phyloP scores from a whole-genome alignment of 2,888 invertebrate species.

The Philhelius pedissequus region DNA sequence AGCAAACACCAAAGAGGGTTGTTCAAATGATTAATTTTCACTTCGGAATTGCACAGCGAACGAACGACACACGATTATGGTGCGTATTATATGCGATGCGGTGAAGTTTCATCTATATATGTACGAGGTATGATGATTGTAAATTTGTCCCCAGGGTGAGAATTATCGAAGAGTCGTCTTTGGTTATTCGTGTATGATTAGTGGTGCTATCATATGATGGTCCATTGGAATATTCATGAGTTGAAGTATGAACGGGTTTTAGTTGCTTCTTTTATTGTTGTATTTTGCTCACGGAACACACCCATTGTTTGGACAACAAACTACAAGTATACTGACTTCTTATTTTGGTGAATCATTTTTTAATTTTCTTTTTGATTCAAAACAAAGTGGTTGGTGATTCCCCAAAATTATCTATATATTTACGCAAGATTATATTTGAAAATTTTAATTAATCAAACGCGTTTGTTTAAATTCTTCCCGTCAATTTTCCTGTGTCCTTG shows the following conservation, averaged over 20 bases:
- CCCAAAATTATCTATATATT: not conserved
- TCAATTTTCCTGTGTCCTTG: no score
- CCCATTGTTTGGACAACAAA: slow-evolving; percentile 12
- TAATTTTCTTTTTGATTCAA: not conserved
- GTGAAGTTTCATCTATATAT: not conserved
- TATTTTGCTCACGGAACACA: not conserved
- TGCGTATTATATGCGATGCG: not conserved
- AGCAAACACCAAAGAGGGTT: slow-evolving; percentile 44
- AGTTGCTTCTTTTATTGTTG: slow-evolving; percentile 13
- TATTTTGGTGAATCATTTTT: slow-evolving; percentile 13
- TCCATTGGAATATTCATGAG: slow-evolving; percentile 60
- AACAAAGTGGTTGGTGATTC: slow-evolving; percentile 22
- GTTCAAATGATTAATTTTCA: slow-evolving; percentile 56
- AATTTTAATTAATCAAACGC: not conserved
- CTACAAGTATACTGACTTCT: not conserved
- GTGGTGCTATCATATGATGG: slow-evolving; percentile 13
- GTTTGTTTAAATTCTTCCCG: no score
- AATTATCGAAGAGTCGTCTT: slow-evolving; percentile 26
- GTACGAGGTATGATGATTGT: slow-evolving; percentile 27
- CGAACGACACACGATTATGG: slow-evolving; percentile 12
- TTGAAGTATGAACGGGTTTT: slow-evolving; percentile 39
- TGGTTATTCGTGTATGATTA: not conserved
- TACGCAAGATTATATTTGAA: not conserved
- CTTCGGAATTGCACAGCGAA: slow-evolving; percentile 25
- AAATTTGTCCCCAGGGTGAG: slow-evolving; percentile 39